A percentile compares a stretch with the other conserved stretches of the same genome.
These are phyloP conservation scores for Sinocyclocheilus anshuiensis DNA, from an alignment of 2,113 vertebrate genomes.

Conservation along the genomic window DNA sequence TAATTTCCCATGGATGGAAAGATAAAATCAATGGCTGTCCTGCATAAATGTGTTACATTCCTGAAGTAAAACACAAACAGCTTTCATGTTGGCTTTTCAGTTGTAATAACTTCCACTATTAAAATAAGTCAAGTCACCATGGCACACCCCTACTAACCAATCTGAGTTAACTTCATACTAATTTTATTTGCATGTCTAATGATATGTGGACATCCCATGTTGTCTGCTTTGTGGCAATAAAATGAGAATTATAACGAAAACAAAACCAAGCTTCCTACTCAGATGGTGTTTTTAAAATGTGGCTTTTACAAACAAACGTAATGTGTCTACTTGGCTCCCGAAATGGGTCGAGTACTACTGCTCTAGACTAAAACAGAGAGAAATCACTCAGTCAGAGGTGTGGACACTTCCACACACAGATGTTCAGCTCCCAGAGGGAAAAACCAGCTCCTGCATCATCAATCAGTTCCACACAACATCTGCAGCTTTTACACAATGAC, in stretches of 20 bases:
- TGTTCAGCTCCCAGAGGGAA: conserved; percentile 5
- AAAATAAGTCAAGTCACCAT: too few species aligned
- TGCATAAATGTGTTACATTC: too few species aligned
- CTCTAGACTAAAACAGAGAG: neutral
- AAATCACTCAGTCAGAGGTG: neutral
- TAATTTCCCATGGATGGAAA: too few species aligned
- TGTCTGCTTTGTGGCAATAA: neutral
- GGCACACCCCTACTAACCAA: too few species aligned
- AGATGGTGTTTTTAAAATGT: neutral
- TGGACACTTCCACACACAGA: neutral
- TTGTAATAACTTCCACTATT: too few species aligned
- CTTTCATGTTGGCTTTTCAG: too few species aligned
- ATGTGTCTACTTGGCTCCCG: neutral
- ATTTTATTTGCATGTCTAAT: too few species aligned
- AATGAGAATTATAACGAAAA: neutral
- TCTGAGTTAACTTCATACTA: too few species aligned
- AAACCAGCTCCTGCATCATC: neutral
- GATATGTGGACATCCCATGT: too few species aligned
- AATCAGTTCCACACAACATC: neutral
- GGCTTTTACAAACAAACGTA: neutral
- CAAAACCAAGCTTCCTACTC: neutral
- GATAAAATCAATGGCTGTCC: too few species aligned
- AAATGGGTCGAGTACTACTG: neutral
- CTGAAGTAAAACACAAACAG: too few species aligned
- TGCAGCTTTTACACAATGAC: conserved; percentile 11